Evolutionary conservation across 2,888 invertebrate genomes (phyloP).

Genomic region (Drosophila atroscutellata): DNA sequence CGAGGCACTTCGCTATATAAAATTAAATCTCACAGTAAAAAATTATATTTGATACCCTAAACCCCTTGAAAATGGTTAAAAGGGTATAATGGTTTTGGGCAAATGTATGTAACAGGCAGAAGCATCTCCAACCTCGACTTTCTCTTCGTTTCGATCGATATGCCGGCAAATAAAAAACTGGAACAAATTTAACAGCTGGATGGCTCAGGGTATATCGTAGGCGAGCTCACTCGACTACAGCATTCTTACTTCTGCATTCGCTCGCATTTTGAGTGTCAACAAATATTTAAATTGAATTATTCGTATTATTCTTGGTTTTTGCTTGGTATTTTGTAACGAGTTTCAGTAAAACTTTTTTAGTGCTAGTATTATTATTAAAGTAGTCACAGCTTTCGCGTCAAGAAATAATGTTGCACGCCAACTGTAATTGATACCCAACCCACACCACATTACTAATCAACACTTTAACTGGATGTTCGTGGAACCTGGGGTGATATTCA

Average conservation of each 20-base stretch:
- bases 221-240: neutral
- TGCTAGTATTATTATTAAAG: neutral
- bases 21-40: neutral
- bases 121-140: neutral
- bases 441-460: neutral
- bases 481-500: neutral
- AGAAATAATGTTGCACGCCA: neutral
- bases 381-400: neutral
- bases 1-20: conserved; percentile 6
- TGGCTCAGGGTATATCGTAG: neutral
- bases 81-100: neutral
- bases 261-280: neutral
- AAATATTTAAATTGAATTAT: neutral
- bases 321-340: neutral
- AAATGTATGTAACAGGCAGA: neutral
- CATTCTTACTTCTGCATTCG: neutral
- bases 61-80: neutral
- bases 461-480: neutral
- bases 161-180: neutral
- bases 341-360: neutral
- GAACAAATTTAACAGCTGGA: neutral
- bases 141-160: neutral
- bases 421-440: neutral
- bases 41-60: neutral
- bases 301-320: neutral